Evolutionary conservation across 2,113 vertebrate species (phyloP), one percentile per base, ranked within the genome.

Genomic region (Spea multiplicata): DNA sequence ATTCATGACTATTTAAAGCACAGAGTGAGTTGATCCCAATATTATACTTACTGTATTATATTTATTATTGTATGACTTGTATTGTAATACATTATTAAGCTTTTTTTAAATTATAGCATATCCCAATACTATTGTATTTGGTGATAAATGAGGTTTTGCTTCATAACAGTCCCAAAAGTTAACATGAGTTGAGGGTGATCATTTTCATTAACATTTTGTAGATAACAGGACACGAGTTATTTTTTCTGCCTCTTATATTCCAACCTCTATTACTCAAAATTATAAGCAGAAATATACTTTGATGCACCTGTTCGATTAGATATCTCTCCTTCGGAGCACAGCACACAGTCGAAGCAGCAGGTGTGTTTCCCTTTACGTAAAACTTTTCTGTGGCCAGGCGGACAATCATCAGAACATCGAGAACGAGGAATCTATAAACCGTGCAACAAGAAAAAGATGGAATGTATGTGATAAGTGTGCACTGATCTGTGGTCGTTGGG

Each of bases 321-420:
- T 68, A 68, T 68, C n/a, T 68, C 66, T 14, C 66, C 66, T 12
- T 67, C 44, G 9, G 66, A 68, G n/a, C 66, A 68, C 44, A 12
- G 66, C 44, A 68, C 0, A 68, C 66, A 68, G 12, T 30, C 30
- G 30, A 30, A 30, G 30, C 30, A 30, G 30, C 30, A 30, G 30
- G 30, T 30, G 30, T 30, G 66, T 8, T 10, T 13, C 47, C 66
- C 66, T 3, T 45, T 68, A 5, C 7, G 12, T 9, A 68, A 13
- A 45, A 68, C 12, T 3, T 44, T 68, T 68, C 10, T 44, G n/a
- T 68, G n/a, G 7, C 66, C 66, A 46, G 66, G 10, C 7, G 44
- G 44, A 8, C 66, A 68, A 9, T 48, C 16, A 12, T 46, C 66
- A 46, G 66, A 30, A 30, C 30, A 30, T 30, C 30, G 30, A 30